Evolutionary conservation across 2,888 invertebrate genomes (phyloP).

Genomic region (Eugnorisma glareosa): DNA sequence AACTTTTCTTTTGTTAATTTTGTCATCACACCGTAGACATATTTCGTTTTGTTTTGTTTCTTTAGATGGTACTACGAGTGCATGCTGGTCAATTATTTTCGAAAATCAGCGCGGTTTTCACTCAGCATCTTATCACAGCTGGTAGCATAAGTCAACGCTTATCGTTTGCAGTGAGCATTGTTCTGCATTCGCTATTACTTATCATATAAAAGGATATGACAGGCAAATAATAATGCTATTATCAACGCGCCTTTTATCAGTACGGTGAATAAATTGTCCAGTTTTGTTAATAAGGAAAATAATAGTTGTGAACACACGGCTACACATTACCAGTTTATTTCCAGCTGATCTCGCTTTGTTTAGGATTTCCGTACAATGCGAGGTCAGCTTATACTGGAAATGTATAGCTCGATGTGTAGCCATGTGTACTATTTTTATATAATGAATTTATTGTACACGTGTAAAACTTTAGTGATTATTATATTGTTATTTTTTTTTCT

Average conservation of each 20-base stretch:
- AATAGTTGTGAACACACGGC: no score
- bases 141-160: constrained; percentile 31
- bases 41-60: neutral
- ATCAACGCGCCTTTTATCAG: constrained; percentile 31
- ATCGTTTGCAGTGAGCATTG: constrained; percentile 22
- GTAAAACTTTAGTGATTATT: neutral
- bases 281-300: constrained; percentile 21
- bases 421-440: neutral
- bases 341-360: no score
- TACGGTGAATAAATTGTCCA: constrained; percentile 13
- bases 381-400: no score
- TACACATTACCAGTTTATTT: no score
- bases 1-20: no score
- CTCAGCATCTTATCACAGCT: constrained; percentile 22
- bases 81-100: neutral
- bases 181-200: constrained; percentile 20
- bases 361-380: no score
- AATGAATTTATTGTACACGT: neutral
- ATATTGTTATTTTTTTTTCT: neutral
- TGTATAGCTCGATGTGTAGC: no score
- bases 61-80: no score
- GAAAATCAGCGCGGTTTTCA: neutral
- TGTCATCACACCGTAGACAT: neutral
- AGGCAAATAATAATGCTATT: constrained; percentile 26
- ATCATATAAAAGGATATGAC: constrained; percentile 39